Evolutionary conservation across 1,140 invertebrate genomes (phyloP).

Genomic region (Arion vulgaris): DNA sequence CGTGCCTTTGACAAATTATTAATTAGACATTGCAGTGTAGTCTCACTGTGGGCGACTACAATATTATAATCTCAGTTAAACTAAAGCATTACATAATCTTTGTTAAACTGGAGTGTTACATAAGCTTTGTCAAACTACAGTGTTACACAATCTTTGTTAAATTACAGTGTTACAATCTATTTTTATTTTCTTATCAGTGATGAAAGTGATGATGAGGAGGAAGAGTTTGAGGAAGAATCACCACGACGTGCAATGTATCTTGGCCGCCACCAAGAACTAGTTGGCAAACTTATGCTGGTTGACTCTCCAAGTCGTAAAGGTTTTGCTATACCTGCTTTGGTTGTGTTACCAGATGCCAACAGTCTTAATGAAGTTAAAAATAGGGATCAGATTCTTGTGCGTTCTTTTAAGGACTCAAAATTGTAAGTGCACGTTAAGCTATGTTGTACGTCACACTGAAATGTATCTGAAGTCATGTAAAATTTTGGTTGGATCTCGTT

Average conservation of each 20-base stretch:
- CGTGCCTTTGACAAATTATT: no score
- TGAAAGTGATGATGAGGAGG: slow-evolving; percentile 55
- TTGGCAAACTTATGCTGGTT: slow-evolving; percentile 88
- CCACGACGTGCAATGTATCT: slow-evolving; percentile 57
- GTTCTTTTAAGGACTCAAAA: slow-evolving; percentile 95
- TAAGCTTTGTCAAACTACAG: no score
- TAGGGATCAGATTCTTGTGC: slow-evolving; percentile 91
- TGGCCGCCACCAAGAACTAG: slow-evolving; percentile 69
- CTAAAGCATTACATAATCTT: no score
- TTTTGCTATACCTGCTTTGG: slow-evolving; percentile 90
- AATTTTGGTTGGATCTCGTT: no score
- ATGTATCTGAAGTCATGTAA: no score
- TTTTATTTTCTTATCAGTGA: slow-evolving; percentile 13
- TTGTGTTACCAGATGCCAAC: slow-evolving; percentile 92
- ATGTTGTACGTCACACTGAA: no score
- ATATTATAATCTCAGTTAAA: no score
- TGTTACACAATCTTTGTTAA: no score
- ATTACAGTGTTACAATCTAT: background rate
- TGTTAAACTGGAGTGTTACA: no score
- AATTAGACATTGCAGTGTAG: no score
- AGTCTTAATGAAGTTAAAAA: slow-evolving; percentile 83
- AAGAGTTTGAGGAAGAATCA: slow-evolving; percentile 59
- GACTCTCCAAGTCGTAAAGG: slow-evolving; percentile 83
- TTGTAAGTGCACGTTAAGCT: slow-evolving; percentile 91
- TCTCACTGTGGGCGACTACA: no score